Percentiles rank a stretch among this genome's conserved stretches.
Evolutionary conservation across 2,888 invertebrate genomes (phyloP).

Genomic region (Busseola fusca): DNA sequence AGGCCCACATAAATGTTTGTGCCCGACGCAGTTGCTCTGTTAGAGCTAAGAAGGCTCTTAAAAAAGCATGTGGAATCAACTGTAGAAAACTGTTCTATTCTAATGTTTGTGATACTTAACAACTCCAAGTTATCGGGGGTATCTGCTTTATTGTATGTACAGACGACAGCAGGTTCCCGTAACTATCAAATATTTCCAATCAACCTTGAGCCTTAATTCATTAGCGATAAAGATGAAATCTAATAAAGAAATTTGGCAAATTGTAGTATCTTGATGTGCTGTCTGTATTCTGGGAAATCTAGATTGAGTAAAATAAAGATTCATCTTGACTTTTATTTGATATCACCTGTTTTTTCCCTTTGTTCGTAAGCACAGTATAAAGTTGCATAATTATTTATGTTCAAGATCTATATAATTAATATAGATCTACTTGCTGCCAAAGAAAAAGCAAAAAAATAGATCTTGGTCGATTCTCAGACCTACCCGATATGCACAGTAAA

Average conservation of each 20-base stretch:
- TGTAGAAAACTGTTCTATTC: slow-evolving; percentile 36
- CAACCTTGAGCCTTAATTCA: too few relatives aligned
- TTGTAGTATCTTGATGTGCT: too few relatives aligned
- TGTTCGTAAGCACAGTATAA: background rate
- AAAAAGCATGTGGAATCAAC: slow-evolving; percentile 31
- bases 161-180: too few relatives aligned
- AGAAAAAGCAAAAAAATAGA: too few relatives aligned
- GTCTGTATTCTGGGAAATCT: background rate
- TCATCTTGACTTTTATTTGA: background rate
- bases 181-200: too few relatives aligned
- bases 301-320: slow-evolving; percentile 10
- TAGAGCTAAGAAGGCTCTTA: slow-evolving; percentile 21
- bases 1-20: slow-evolving; percentile 35
- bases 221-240: too few relatives aligned
- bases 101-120: slow-evolving; percentile 15
- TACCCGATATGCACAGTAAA: too few relatives aligned
- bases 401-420: too few relatives aligned
- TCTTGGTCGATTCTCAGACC: too few relatives aligned
- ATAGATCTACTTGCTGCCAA: too few relatives aligned
- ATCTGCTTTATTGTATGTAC: background rate
- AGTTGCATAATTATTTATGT: background rate
- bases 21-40: slow-evolving; percentile 24
- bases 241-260: too few relatives aligned
- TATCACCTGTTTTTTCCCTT: background rate
- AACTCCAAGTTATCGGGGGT: too few relatives aligned